Base-by-base conservation (phyloP, 2,888 invertebrate genomes). In the Drosophila anomelani region DNA sequence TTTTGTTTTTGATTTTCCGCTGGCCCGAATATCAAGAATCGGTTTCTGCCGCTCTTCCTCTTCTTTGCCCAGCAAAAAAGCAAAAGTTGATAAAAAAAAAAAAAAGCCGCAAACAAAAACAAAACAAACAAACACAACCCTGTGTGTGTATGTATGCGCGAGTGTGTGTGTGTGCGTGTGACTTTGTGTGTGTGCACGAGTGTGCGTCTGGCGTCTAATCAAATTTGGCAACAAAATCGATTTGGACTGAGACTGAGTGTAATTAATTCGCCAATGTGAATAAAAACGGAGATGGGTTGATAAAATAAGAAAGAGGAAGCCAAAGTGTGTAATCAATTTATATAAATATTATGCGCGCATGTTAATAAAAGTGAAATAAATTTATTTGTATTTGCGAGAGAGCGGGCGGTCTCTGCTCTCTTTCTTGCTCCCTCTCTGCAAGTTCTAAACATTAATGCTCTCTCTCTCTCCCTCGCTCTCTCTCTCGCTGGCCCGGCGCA, bases 71-170 rank as follows among this genome's bases (percentile, higher is more conserved):
- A 38, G 41, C 68, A 63, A 72, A 75, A 68, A 72, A 38, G 34
- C 51, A 53, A 55, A 41, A 76, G 59, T 63, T 79, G 72, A 77
- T 64, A 66, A 76, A 71, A 20, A 76, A 71, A 76, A 71, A 77
- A 79, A 86, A 84, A 84, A 57, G 82, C 83, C 83, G 89, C 83
- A 76, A 84, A 82, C 88, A 82, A 86, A 88, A 88, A 84, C 89
- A 84, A 84, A 88, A 84, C 87, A 86, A 80, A 88, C 68, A 86
- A 80, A 88, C 68, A 75, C 68, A 34, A 41, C 47, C 36, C 70
- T 41, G 69, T 56, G 69, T 69, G 71, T 41, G 49, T 70, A 8
- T 34, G 51, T 44, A 41, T 70, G 64, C 46, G 39, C 10, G 13
- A 20, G 17, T 56, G 36, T 36, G 38, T 23, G 17, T 23, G 23